These are phyloP conservation scores for Gnathonemus longibarbis DNA, from an alignment of 2,113 vertebrate genomes.

Conservation along the genomic window DNA sequence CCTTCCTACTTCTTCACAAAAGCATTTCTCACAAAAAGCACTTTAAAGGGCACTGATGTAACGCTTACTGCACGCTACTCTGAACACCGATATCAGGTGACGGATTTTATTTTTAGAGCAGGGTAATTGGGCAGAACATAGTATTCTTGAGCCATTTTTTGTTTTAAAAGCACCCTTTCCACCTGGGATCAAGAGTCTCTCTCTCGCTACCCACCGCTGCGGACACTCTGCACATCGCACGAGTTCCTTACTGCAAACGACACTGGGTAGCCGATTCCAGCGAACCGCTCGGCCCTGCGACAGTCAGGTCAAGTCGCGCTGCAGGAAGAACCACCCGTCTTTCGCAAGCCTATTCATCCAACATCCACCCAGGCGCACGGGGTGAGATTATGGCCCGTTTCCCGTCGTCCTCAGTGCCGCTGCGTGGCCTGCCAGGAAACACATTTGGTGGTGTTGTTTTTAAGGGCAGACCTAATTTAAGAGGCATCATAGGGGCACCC, in stretches of 20 bases:
- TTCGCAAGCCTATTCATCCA: neutral
- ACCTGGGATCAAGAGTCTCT: neutral
- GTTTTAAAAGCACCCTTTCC: neutral
- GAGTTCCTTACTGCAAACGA: neutral
- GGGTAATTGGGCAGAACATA: neutral
- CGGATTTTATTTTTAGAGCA: neutral
- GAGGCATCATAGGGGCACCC: neutral
- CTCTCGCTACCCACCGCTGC: neutral
- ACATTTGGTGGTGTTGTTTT: neutral
- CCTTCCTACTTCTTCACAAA: neutral
- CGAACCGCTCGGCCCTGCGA: neutral
- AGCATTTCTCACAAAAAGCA: slow-evolving; percentile 29
- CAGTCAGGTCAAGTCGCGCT: neutral
- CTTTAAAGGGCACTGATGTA: slow-evolving; percentile 27
- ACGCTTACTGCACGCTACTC: slow-evolving; percentile 18
- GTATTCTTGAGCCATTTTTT: neutral
- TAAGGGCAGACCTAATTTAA: neutral
- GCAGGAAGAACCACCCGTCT: neutral
- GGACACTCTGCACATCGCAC: neutral
- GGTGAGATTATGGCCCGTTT: neutral
- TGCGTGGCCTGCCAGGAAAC: neutral
- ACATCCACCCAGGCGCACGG: neutral
- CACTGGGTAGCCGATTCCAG: neutral
- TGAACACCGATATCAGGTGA: slow-evolving; percentile 33
- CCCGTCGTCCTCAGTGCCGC: neutral